Percentiles rank a stretch among this genome's conserved stretches.
phyloP scores from a whole-genome alignment of 2,888 invertebrate species.

The Xylota sylvarum region DNA sequence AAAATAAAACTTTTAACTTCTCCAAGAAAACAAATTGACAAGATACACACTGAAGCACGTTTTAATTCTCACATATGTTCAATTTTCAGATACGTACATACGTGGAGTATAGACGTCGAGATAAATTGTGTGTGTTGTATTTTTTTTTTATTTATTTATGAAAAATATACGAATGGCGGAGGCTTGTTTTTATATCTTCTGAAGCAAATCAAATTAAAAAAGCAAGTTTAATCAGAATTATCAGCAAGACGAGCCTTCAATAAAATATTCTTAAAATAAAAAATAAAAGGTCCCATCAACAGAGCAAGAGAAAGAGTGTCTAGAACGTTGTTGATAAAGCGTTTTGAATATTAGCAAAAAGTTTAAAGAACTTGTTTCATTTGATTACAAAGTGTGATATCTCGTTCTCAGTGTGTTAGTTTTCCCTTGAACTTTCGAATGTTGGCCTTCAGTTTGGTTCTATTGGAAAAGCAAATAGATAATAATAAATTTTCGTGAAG shows the following conservation, averaged over 20 bases:
- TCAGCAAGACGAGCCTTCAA: conserved; percentile 24
- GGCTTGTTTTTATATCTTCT: conserved; percentile 11
- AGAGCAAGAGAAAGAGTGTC: neutral
- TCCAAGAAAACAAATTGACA: conserved; percentile 1
- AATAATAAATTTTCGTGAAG: neutral
- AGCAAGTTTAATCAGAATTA: neutral
- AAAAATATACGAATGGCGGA: neutral
- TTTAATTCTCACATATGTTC: conserved; percentile 7
- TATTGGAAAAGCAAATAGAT: conserved; percentile 1
- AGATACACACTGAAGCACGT: conserved; percentile 3
- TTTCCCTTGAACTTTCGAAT: conserved; percentile 8
- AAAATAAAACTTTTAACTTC: neutral
- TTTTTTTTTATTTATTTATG: conserved; percentile 5
- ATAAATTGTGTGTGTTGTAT: neutral
- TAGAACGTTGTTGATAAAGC: neutral
- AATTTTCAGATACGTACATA: too few species aligned
- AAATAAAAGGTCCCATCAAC: neutral
- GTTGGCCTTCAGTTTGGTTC: conserved; percentile 13
- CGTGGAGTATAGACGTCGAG: neutral
- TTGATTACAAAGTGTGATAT: neutral
- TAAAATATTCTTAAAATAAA: neutral
- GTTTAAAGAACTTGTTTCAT: conserved; percentile 19
- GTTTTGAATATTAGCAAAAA: neutral
- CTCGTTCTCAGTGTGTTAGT: conserved; percentile 4
- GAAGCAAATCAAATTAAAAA: neutral